Percentiles rank a stretch among this genome's conserved stretches.
Conservation (phyloP, 2,113 vertebrate genomes). For the Tupaia chinensis region DNA sequence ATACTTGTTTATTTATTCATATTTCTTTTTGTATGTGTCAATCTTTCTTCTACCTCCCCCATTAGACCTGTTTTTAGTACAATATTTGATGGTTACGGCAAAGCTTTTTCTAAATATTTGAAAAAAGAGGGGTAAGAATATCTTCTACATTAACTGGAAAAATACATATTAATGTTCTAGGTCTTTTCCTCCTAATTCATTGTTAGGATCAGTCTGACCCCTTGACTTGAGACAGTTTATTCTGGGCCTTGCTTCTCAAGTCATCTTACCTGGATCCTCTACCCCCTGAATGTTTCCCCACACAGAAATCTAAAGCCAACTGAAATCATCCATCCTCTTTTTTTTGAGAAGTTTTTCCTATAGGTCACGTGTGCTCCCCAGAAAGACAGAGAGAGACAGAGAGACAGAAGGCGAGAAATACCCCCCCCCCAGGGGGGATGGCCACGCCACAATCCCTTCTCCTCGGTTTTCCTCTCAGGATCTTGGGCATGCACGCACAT, state of each 20-base stretch:
- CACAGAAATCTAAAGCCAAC: not conserved
- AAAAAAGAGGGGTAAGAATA: slow-evolving; percentile 4
- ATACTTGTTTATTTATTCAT: not conserved
- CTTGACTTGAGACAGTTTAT: slow-evolving; percentile 26
- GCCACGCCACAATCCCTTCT: too few species aligned
- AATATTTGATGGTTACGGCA: not conserved
- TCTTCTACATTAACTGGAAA: not conserved
- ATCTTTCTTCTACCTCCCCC: not conserved
- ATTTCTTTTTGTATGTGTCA: not conserved
- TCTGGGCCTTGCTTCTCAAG: not conserved
- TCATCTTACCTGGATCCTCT: not conserved
- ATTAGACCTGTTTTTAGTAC: not conserved
- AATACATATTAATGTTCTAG: not conserved
- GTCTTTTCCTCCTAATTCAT: not conserved
- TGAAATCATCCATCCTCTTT: not conserved
- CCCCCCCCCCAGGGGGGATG: too few species aligned
- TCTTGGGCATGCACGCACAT: too few species aligned
- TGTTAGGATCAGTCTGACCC: not conserved
- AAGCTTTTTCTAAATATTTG: slow-evolving; percentile 7
- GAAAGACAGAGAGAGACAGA: too few species aligned
- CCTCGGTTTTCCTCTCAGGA: too few species aligned
- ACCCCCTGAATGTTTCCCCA: not conserved
- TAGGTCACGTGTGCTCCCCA: too few species aligned
- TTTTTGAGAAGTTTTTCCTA: too few species aligned
- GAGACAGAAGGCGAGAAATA: too few species aligned